Evolutionary conservation across 2,888 invertebrate species (phyloP).

Genomic region (Dione juno): DNA sequence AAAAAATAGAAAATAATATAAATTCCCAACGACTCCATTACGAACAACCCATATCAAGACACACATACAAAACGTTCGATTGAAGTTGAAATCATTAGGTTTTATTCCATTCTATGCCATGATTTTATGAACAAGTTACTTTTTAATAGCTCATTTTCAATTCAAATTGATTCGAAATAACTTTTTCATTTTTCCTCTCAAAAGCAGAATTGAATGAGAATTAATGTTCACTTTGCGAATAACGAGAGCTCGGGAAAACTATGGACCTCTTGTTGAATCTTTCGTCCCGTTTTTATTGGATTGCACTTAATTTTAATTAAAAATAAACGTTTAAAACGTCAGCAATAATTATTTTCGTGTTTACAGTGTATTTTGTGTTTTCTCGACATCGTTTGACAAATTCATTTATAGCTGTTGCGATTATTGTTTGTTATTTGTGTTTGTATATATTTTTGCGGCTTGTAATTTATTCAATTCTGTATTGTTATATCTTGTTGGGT

Average conservation of each 20-base stretch:
- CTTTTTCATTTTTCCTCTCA: slow-evolving; percentile 37
- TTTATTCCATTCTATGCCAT: slow-evolving; percentile 2
- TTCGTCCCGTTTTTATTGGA: slow-evolving; percentile 22
- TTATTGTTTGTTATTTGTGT: background rate
- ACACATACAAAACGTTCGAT: background rate
- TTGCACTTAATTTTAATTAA: slow-evolving; percentile 28
- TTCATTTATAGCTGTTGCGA: background rate
- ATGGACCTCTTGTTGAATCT: slow-evolving; percentile 28
- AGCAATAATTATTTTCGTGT: slow-evolving; percentile 19
- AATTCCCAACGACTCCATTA: background rate
- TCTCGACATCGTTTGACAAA: background rate
- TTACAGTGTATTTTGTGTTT: slow-evolving; percentile 9
- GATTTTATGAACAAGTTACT: slow-evolving; percentile 32
- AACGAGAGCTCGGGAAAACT: slow-evolving; percentile 33
- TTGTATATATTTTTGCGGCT: background rate
- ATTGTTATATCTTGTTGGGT: too few relatives aligned
- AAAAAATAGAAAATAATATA: background rate
- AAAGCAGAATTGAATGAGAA: slow-evolving; percentile 35
- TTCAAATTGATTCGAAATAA: slow-evolving; percentile 39
- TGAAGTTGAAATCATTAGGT: slow-evolving; percentile 5
- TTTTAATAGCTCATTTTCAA: slow-evolving; percentile 43
- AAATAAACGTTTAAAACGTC: slow-evolving; percentile 23
- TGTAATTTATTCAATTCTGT: too few relatives aligned
- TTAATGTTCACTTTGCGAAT: slow-evolving; percentile 38
- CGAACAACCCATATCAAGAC: background rate